Base-by-base conservation (phyloP, 2,888 invertebrate species). In the Tribolium freemani region DNA sequence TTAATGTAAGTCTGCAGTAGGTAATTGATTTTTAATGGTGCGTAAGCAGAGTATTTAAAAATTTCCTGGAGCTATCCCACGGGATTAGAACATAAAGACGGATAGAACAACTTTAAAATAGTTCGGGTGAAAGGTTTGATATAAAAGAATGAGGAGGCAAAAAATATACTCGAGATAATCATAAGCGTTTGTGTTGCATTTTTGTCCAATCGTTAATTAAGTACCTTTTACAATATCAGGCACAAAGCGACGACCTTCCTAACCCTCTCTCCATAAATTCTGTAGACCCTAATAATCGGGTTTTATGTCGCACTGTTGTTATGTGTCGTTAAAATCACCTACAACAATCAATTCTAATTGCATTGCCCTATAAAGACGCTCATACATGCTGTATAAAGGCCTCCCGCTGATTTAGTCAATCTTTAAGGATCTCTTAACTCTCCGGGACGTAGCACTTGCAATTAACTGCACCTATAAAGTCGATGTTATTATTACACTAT, bases 301-400 rank as follows among this genome's bases (percentile, higher is more conserved):
- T 82, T 85, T 84, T 84, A 85, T 82, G 83, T 83, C 81, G 79
- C 77, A 76, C 78, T 80, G 83, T 79, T 80, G 83, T 84, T 84
- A 83, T 84, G 81, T 80, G 81, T 82, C 82, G 82, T 84, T 84
- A 84, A 84, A 85, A 84, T 85, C 85, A 85, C 85, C 84, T 84
- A 83, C 83, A 84, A 84, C 85, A 84, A 85, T 85, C 85, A 84
- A 83, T 85, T 85, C 83, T 85, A 85, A 85, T 85, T 85, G 85
- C 84, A 83, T 82, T 82, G 82, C 83, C 83, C 84, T 83, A 84
- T 85, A 84, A 85, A 84, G 82, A 80, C 82, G 81, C 74, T 80
- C 80, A 79, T 81, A 81, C 79, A 81, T 75, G 81, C 77, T 77
- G 81, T 83, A 83, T 83, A 84, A 82, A 82, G 82, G 77, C 79